A percentile compares a stretch with the other conserved stretches of the same genome.
phyloP scores from a whole-genome alignment of 2,797 vertebrate species.

The Scolopax bukidnonensis region DNA sequence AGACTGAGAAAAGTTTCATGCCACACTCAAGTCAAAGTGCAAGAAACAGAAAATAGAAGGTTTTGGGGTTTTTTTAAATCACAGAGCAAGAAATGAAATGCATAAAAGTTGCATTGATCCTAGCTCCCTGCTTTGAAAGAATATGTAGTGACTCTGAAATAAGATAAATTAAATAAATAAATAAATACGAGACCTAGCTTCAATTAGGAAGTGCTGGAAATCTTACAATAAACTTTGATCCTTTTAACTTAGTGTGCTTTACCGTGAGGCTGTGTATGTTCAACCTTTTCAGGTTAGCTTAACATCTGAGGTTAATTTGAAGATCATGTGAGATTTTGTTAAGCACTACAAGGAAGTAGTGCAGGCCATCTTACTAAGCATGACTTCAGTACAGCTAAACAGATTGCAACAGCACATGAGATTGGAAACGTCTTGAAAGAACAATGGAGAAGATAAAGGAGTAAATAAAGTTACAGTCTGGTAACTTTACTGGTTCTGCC shows the following conservation, averaged over 20 bases:
- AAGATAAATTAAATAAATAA: neutral
- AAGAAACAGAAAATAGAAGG: neutral
- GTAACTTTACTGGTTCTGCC: neutral
- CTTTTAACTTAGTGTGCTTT: neutral
- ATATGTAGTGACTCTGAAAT: neutral
- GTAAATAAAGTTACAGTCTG: neutral
- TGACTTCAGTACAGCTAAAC: neutral
- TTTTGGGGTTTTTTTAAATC: neutral
- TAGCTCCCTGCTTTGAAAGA: neutral
- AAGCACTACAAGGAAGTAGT: neutral
- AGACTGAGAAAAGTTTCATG: neutral
- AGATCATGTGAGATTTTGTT: neutral
- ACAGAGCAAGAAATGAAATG: neutral
- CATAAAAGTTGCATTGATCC: neutral
- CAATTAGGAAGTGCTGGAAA: slow-evolving; percentile 26
- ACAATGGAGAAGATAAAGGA: slow-evolving; percentile 4
- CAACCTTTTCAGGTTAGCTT: neutral
- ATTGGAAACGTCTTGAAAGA: slow-evolving; percentile 14
- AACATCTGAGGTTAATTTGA: slow-evolving; percentile 35
- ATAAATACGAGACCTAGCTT: neutral
- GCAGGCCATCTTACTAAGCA: neutral
- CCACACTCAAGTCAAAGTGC: neutral
- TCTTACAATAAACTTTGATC: neutral
- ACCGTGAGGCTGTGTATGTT: neutral
- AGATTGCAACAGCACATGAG: neutral